phyloP scores from a whole-genome alignment of 2,113 vertebrate species.

The Clinocottus analis region DNA sequence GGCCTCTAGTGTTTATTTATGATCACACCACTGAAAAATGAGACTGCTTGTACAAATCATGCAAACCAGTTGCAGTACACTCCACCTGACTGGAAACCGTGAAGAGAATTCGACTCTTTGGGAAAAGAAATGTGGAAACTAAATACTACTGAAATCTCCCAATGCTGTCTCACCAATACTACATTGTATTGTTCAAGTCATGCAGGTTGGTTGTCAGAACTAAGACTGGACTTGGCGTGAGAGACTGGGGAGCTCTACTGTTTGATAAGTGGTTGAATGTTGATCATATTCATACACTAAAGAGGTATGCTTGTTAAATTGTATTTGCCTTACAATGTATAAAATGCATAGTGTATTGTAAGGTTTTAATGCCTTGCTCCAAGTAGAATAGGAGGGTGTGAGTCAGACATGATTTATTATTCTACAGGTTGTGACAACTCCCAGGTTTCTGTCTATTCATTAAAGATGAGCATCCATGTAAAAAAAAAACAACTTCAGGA shows the following conservation, averaged over 20 bases:
- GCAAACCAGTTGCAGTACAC: conserved; percentile 22
- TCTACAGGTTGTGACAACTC: conserved; percentile 32
- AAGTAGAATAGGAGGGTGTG: conserved; percentile 3
- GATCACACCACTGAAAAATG: conserved; percentile 43
- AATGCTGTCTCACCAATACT: conserved; percentile 30
- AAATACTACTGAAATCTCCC: conserved; percentile 66
- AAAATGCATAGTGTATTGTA: conserved; percentile 29
- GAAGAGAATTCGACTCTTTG: conserved; percentile 15
- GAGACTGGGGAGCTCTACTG: conserved; percentile 10
- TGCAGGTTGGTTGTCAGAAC: background rate
- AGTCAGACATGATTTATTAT: conserved; percentile 26
- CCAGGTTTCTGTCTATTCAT: conserved; percentile 27
- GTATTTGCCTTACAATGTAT: conserved; percentile 49
- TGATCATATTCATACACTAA: conserved; percentile 27
- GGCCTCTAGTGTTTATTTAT: conserved; percentile 36
- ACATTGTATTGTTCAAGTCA: conserved; percentile 34
- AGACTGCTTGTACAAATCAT: conserved; percentile 48
- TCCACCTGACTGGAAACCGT: conserved; percentile 24
- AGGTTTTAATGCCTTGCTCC: conserved; percentile 17
- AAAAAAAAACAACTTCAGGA: conserved; percentile 69
- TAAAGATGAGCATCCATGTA: conserved; percentile 50
- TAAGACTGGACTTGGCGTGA: conserved; percentile 9
- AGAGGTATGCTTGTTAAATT: conserved; percentile 19
- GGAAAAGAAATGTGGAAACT: conserved; percentile 36
- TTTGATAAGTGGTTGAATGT: conserved; percentile 36